These are phyloP conservation scores for Desmodus rotundus DNA, from an alignment of 2,113 vertebrate species.

Conservation along the genomic window DNA sequence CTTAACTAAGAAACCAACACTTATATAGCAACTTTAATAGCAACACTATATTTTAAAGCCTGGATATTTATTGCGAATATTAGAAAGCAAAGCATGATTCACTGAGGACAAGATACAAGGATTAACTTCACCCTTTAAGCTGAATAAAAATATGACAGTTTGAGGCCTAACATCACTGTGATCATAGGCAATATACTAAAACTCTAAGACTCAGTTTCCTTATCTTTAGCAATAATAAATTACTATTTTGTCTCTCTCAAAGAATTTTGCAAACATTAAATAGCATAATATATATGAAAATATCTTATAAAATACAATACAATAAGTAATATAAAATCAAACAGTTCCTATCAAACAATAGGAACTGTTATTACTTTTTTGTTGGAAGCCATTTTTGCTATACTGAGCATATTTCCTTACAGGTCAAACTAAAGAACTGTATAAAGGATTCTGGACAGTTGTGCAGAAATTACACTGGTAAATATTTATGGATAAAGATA, in stretches of 20 bases:
- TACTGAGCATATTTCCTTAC: background rate
- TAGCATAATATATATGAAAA: background rate
- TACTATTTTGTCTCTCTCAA: background rate
- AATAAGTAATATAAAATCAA: background rate
- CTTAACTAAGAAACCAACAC: too few species aligned
- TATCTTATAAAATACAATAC: background rate
- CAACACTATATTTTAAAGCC: background rate
- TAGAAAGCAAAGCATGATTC: background rate
- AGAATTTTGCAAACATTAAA: background rate
- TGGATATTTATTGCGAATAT: background rate
- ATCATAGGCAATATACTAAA: background rate
- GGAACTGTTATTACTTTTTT: background rate
- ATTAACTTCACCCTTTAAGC: background rate
- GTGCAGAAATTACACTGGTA: background rate
- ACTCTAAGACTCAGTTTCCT: background rate
- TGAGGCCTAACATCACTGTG: background rate
- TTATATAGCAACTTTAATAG: too few species aligned
- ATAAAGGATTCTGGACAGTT: background rate
- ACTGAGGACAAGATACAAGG: background rate
- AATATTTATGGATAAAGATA: background rate
- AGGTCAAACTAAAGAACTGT: background rate
- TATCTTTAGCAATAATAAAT: background rate
- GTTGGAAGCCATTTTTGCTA: background rate
- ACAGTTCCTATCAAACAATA: too few species aligned
- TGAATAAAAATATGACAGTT: background rate